Base-by-base conservation (phyloP, 1,140 invertebrate genomes). In the Argopecten irradians region DNA sequence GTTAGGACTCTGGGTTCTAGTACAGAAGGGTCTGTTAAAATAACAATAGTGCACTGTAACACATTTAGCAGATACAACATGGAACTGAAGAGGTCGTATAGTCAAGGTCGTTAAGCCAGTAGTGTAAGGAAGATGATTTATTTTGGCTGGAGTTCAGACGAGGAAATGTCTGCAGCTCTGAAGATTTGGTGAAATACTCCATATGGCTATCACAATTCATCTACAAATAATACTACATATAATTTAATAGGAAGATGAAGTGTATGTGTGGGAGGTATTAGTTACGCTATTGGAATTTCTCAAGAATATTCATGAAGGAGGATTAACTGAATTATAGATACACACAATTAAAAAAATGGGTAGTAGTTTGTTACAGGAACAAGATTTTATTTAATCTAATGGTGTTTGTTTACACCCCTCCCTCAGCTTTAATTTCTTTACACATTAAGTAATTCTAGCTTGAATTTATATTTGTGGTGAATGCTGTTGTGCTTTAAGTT, bases 151-250 rank as follows among this genome's bases (percentile, higher is more conserved):
- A n/a, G 55, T 71, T 71, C 55, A 71, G 55, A 71, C 55, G 3
- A 3, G 16, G 7, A 55, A 55, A 55, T 71, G 55, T 71, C 55
- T 71, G 55, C 28, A 16, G 11, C 55, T 71, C 19, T 11, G 55
- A 16, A n/a, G n/a, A n/a, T n/a, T n/a, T 71, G 55, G 22, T 71
- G 55, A 71, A n/a, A 71, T 28, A n/a, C 5, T 0, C 22, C 55
- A 71, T n/a, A 71, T 71, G 55, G 55, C 55, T 28, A n/a, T n/a
- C 55, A 71, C 55, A 71, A 71, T 71, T 71, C 28, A 71, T 71
- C 55, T 28, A 11, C n/a, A 71, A 71, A 71, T 71, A 46, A 46
- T 16, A 71, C 55, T 71, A 28, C 55, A 71, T 28, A n/a, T 71
- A 71, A n/a, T 71, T 71, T n/a, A 71, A 28, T n/a, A 11, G n/a